Evolutionary conservation across 2,113 vertebrate species (phyloP).

Genomic region (Cairina moschata): DNA sequence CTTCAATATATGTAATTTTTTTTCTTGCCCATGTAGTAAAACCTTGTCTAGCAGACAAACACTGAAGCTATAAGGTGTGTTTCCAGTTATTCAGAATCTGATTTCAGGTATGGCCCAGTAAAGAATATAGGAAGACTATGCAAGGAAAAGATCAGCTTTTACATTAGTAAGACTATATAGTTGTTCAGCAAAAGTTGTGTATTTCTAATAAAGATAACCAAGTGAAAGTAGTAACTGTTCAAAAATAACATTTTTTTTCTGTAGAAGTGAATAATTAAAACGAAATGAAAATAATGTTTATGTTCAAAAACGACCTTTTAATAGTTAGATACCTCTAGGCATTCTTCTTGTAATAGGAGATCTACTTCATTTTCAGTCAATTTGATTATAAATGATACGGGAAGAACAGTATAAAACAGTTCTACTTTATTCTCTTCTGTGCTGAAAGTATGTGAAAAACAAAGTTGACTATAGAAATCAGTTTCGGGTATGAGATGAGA

Average conservation of each 20-base stretch:
- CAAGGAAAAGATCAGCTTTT: background rate
- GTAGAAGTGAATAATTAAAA: background rate
- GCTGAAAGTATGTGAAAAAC: background rate
- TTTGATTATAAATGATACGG: background rate
- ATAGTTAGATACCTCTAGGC: background rate
- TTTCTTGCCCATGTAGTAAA: background rate
- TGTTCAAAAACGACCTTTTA: background rate
- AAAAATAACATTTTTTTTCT: background rate
- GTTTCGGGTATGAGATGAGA: background rate
- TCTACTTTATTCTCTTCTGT: background rate
- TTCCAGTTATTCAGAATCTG: background rate
- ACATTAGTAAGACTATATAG: background rate
- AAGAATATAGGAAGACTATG: background rate
- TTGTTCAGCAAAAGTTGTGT: background rate
- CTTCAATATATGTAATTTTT: background rate
- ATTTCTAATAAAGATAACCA: background rate
- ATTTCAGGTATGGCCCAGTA: accelerated
- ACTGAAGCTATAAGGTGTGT: background rate
- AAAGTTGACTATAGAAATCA: background rate
- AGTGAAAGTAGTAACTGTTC: background rate
- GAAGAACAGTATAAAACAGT: background rate
- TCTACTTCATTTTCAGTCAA: background rate
- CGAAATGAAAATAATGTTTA: background rate
- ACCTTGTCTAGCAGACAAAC: background rate
- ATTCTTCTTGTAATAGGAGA: background rate